Conservation (phyloP, 2,888 invertebrate species). For the Eupsilia transversa region DNA sequence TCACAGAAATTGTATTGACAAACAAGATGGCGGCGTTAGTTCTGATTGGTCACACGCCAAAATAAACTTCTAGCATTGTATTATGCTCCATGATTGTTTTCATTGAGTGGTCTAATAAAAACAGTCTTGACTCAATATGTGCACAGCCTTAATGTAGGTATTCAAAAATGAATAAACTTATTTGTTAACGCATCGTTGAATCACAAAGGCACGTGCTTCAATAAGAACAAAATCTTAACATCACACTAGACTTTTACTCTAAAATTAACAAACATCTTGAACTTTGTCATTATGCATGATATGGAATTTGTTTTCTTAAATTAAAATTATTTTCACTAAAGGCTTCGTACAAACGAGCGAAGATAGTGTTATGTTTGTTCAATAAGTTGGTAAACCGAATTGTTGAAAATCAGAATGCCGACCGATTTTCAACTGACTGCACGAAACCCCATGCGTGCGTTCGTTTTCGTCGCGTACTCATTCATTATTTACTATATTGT, state of each 20-base stretch:
- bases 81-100: background rate
- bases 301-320: background rate
- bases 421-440: background rate
- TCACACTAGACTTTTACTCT: background rate
- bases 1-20: too few species aligned
- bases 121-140: too few species aligned
- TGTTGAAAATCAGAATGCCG: too few species aligned
- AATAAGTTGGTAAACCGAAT: background rate
- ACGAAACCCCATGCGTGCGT: too few species aligned
- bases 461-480: background rate
- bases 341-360: background rate
- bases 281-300: background rate
- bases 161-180: constrained; percentile 6
- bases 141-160: background rate
- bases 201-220: background rate
- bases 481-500: background rate
- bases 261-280: constrained; percentile 9
- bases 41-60: too few species aligned
- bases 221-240: background rate
- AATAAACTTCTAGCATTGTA: too few species aligned
- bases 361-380: background rate
- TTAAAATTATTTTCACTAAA: background rate
- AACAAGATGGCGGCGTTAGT: too few species aligned
- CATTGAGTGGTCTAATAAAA: background rate
- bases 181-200: background rate